Percentiles rank a stretch among this genome's conserved stretches.
phyloP scores from a whole-genome alignment of 2,113 vertebrate genomes.

The Alosa alosa region DNA sequence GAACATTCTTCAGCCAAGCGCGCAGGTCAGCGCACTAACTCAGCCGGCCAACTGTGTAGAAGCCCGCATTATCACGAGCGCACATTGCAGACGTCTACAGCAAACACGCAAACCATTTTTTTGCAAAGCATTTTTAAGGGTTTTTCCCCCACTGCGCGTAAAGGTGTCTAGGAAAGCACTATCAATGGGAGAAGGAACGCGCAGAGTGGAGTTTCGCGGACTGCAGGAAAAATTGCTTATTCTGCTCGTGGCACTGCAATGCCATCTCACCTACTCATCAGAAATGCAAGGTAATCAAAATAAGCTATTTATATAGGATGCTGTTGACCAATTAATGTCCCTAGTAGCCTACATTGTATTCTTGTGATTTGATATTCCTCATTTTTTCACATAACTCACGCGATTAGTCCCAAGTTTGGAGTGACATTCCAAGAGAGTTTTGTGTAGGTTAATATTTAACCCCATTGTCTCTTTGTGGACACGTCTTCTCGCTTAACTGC shows the following conservation, averaged over 20 bases:
- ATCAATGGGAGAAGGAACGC: neutral
- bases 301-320: neutral
- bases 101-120: neutral
- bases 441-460: neutral
- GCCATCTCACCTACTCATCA: neutral
- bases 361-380: neutral
- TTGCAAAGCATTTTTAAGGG: neutral
- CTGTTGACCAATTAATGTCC: neutral
- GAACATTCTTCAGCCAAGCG: slow-evolving; percentile 7
- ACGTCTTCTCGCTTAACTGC: neutral
- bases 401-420: neutral
- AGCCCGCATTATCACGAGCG: neutral
- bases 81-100: neutral
- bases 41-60: neutral
- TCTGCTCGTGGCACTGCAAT: slow-evolving; percentile 20
- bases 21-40: neutral
- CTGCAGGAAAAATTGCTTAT: slow-evolving; percentile 13
- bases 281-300: slow-evolving; percentile 40
- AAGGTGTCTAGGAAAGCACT: neutral
- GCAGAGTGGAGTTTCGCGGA: slow-evolving; percentile 25
- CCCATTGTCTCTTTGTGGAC: neutral
- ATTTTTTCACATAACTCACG: too few relatives aligned
- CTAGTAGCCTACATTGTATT: neutral
- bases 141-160: neutral
- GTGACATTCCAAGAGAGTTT: neutral